Base-by-base conservation (phyloP, 2,888 invertebrate species). In the Poecilobothrus nobilitatus region DNA sequence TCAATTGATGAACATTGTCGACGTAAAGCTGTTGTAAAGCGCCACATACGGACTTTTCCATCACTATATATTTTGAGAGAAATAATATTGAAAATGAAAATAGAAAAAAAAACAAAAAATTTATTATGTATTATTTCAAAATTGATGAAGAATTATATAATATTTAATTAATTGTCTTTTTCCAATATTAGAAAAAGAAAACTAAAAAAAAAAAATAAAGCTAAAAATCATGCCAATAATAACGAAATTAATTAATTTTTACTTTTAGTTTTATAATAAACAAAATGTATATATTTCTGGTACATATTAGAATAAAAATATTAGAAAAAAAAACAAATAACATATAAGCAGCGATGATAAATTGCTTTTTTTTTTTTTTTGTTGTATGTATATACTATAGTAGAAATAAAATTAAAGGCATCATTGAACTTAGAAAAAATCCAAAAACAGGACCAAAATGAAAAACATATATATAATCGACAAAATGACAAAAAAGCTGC, bases 31-130 rank as follows among this genome's bases (percentile, higher is more conserved):
- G 73, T 73, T 65, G 75, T 76, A 67, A 76, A 76, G 65, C 75
- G 75, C 76, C 76, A 77, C 69, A 76, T 72, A 63, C 75, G 73
- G 53, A 77, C 76, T 72, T 76, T 76, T 61, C 77, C 76, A 72
- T 76, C 76, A 70, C 77, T 77, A 67, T 10, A 66, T 33, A 12
- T n/a, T n/a, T n/a, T n/a, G n/a, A n/a, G n/a, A 27, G 3, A 27
- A 27, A 27, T 27, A 27, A 27, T 5, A 27, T n/a, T n/a, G 66
- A 22, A 22, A 37, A n/a, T n/a, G n/a, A n/a, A n/a, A n/a, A 63
- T 9, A 27, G 20, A 63, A 21, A 27, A 63, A 22, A 27, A 27
- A 63, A 21, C 3, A 63, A 21, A 27, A 63, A n/a, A n/a, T n/a
- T n/a, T n/a, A n/a, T n/a, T n/a, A n/a, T n/a, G n/a, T n/a, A n/a